Evolutionary conservation across 1,140 invertebrate genomes (phyloP).

Genomic region (Drosophila watanabei): DNA sequence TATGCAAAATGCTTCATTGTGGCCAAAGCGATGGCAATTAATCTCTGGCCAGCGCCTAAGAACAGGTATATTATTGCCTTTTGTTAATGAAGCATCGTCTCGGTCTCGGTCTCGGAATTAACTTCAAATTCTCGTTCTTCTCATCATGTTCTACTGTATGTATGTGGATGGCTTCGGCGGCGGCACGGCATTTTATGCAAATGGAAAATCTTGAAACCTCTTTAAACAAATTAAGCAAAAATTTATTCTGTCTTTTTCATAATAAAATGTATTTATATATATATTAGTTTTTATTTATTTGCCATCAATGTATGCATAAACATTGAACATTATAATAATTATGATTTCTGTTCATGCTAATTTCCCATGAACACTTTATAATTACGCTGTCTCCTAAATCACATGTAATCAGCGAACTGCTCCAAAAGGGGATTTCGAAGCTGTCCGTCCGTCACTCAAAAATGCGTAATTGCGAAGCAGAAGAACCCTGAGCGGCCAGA

Average conservation of each 20-base stretch:
- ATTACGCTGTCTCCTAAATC: slow-evolving; percentile 41
- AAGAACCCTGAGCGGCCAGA: slow-evolving; percentile 30
- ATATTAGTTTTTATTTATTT: slow-evolving; percentile 66
- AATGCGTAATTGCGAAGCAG: neutral
- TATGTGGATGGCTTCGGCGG: slow-evolving; percentile 14
- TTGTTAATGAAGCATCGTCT: slow-evolving; percentile 68
- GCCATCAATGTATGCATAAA: slow-evolving; percentile 25
- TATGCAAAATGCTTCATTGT: slow-evolving; percentile 63
- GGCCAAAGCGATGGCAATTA: slow-evolving; percentile 58
- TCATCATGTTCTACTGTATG: slow-evolving; percentile 38
- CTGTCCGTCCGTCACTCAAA: slow-evolving; percentile 34
- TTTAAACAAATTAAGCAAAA: slow-evolving; percentile 73
- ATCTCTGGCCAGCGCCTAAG: slow-evolving; percentile 60
- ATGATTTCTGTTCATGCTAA: slow-evolving; percentile 21
- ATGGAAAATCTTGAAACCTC: slow-evolving; percentile 74
- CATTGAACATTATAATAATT: slow-evolving; percentile 22
- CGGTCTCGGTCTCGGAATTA: slow-evolving; percentile 27
- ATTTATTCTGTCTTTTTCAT: slow-evolving; percentile 59
- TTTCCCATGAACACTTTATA: slow-evolving; percentile 40
- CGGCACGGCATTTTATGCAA: slow-evolving; percentile 71
- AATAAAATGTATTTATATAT: slow-evolving; percentile 43
- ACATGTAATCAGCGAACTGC: slow-evolving; percentile 33
- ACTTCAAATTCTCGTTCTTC: slow-evolving; percentile 41
- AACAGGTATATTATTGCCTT: slow-evolving; percentile 71
- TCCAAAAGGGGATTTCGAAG: slow-evolving; percentile 38